Conservation (phyloP, 2,797 vertebrate species). For the Syngnathus rostellatus region DNA sequence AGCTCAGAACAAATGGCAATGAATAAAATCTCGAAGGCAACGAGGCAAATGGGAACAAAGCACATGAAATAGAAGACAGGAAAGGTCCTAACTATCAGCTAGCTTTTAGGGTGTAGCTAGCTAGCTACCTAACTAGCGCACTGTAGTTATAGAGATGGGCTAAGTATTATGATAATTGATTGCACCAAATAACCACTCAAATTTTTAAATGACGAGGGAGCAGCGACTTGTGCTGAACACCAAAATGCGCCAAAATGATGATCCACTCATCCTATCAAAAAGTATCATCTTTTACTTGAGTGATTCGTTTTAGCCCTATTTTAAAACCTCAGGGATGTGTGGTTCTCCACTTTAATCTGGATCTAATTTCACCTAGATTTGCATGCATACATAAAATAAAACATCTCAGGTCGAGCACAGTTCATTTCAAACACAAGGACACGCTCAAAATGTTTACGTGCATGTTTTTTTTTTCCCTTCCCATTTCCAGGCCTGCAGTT, state of each 20-base stretch:
- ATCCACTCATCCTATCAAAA: neutral
- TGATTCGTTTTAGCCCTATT: neutral
- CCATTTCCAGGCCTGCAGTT: neutral
- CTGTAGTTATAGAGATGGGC: neutral
- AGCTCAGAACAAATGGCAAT: slow-evolving; percentile 4
- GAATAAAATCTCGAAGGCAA: slow-evolving; percentile 3
- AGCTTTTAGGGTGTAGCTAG: too few relatives aligned
- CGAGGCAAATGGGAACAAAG: neutral
- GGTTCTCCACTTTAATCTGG: neutral
- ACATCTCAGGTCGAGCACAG: neutral
- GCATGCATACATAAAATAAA: neutral
- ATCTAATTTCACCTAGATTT: neutral
- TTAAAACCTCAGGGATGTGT: neutral
- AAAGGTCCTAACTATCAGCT: neutral
- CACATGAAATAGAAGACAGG: neutral
- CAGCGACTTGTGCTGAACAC: too few relatives aligned
- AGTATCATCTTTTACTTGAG: neutral
- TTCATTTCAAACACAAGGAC: slow-evolving; percentile 2
- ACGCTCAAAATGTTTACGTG: neutral
- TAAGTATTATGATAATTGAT: neutral
- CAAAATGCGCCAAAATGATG: neutral
- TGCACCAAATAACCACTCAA: neutral
- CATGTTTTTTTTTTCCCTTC: neutral
- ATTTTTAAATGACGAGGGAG: neutral
- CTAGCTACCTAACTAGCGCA: neutral